Evolutionary conservation across 37 sponge, comb jelly and placozoan species (phyloP).

Genomic region (Mnemiopsis leidyi): DNA sequence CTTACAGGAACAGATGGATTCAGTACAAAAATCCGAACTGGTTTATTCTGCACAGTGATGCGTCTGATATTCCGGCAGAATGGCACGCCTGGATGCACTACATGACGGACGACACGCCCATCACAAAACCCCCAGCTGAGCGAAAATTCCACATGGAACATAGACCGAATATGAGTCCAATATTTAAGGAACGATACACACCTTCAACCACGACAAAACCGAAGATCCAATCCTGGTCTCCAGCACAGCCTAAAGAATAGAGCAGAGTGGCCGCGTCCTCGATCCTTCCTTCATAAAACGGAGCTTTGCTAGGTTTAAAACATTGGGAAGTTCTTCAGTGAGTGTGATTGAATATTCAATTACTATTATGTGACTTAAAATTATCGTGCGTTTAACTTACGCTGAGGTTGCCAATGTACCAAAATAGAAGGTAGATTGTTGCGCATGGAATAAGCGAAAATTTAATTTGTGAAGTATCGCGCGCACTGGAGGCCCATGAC

Average conservation of each 20-base stretch:
- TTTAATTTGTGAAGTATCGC: background rate
- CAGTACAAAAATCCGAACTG: slow-evolving; percentile 67
- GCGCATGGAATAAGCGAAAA: background rate
- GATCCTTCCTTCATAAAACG: no score
- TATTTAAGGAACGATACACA: slow-evolving; percentile 72
- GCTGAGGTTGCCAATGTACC: background rate
- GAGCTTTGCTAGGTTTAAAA: no score
- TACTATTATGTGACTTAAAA: no score
- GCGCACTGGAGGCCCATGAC: background rate
- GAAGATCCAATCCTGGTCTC: slow-evolving; percentile 88
- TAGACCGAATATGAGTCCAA: slow-evolving; percentile 75
- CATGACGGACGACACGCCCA: slow-evolving; percentile 83
- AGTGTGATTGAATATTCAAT: no score
- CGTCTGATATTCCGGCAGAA: slow-evolving; percentile 84
- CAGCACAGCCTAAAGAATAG: slow-evolving; percentile 67
- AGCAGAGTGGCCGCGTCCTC: no score
- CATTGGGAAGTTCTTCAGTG: no score
- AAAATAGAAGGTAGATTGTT: background rate
- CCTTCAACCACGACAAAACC: slow-evolving; percentile 92
- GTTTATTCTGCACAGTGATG: slow-evolving; percentile 66
- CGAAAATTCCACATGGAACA: slow-evolving; percentile 80
- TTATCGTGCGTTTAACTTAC: no score
- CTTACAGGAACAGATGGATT: slow-evolving; percentile 74
- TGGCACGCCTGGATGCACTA: slow-evolving; percentile 96
- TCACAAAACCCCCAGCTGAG: slow-evolving; percentile 69